These are phyloP conservation scores for Pagetopsis macropterus DNA, from an alignment of 2,797 vertebrate genomes.

Conservation along the genomic window DNA sequence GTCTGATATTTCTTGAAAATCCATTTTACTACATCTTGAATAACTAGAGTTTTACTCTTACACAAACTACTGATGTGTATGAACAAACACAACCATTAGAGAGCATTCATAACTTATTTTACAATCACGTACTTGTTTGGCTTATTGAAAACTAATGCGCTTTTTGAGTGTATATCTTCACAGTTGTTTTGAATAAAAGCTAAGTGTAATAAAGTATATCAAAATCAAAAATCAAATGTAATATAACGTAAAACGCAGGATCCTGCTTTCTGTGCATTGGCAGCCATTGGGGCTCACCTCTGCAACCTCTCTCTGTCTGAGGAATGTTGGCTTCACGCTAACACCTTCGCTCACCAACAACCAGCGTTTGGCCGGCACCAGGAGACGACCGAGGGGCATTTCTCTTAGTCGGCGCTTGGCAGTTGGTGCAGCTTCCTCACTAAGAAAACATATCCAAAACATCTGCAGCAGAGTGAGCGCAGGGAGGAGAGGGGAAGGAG, in stretches of 20 bases:
- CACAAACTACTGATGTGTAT: no score
- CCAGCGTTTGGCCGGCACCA: conserved; percentile 29
- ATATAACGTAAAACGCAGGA: conserved; percentile 32
- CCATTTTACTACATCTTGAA: no score
- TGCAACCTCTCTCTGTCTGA: conserved; percentile 56
- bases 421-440: conserved; percentile 63
- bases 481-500: conserved; percentile 61
- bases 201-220: no score
- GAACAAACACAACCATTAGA: no score
- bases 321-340: conserved; percentile 68
- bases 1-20: no score
- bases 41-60: no score
- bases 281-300: conserved; percentile 60
- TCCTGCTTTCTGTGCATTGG: conserved; percentile 40
- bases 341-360: conserved; percentile 36
- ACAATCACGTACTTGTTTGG: no score
- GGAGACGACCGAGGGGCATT: conserved; percentile 59
- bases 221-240: no score
- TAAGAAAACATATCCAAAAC: conserved; percentile 76
- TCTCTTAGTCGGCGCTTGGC: conserved; percentile 59
- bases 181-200: no score
- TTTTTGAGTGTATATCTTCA: no score
- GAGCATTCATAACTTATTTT: no score
- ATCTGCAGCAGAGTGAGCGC: conserved; percentile 75
- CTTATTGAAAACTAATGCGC: no score